Evolutionary conservation across 2,113 vertebrate genomes (phyloP), one percentile per base, ranked within the genome.

Genomic region (Rafetus swinhoei): DNA sequence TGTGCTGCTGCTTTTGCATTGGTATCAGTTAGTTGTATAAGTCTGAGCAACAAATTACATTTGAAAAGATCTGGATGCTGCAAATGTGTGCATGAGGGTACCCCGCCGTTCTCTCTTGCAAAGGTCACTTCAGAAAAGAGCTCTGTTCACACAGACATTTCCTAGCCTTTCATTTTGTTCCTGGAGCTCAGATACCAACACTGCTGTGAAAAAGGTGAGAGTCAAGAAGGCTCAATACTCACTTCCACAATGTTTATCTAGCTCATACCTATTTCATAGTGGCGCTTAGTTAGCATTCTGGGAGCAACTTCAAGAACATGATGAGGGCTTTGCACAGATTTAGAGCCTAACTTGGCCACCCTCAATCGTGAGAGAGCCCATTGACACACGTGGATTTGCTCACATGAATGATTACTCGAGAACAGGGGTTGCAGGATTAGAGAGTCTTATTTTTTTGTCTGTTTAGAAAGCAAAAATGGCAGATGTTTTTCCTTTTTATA

Each of bases 341-440:
- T 96, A 80, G 81, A 89, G 79, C 60, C 89, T 54, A 56, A 89
- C 80, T 90, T 54, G 50, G 81, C 89, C 76, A 76, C 82, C 59
- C 88, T 69, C 76, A 62, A 82, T 93, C 88, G 79, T 55, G 53
- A 65, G 59, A 81, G 21, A 60, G 79, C 29, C 81, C 32, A 79
- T 83, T 89, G 83, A 32, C 82, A 79, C 87, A 82, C 86, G 94
- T 60, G 92, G 86, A 86, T 94, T 93, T 94, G 56, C 65, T 96
- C 32, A 89, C 25, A 1, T 79, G 85, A 93, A 84, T 94, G 91
- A 24, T 59, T 84, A 81, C 79, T 97, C 60, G 50, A 85, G 90
- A 94, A 82, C 32, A n/a, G 29, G 50, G 22, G 16, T 89, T 90
- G 62, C 65, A 9, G 84, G 89, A 79, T 65, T 89, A 82, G 74